Percentiles rank a stretch among this genome's conserved stretches.
phyloP scores from a whole-genome alignment of 1,140 invertebrate species.

The Neodiprion fabricii region DNA sequence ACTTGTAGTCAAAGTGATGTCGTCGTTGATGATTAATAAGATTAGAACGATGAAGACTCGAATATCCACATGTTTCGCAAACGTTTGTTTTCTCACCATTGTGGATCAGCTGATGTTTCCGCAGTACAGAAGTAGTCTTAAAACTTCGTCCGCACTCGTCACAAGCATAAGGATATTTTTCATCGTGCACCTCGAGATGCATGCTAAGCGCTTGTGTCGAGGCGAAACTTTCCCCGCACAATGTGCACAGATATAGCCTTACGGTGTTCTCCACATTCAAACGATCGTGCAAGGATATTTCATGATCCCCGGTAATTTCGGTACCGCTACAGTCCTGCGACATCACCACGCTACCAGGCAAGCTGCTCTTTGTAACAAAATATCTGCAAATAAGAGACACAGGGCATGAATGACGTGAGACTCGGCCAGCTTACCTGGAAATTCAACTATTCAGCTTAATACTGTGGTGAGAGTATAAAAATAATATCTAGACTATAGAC shows the following conservation, averaged over 20 bases:
- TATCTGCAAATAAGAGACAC: slow-evolving; percentile 60
- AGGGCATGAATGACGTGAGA: slow-evolving; percentile 33
- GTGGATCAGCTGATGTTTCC: slow-evolving; percentile 45
- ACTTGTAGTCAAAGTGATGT: slow-evolving; percentile 56
- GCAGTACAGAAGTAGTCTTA: slow-evolving; percentile 33
- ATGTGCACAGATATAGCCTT: slow-evolving; percentile 38
- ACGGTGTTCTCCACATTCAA: slow-evolving; percentile 27
- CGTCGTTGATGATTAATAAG: slow-evolving; percentile 49
- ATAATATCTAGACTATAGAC: too few relatives aligned
- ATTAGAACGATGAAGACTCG: slow-evolving; percentile 46
- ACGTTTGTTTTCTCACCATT: slow-evolving; percentile 36
- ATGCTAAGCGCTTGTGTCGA: slow-evolving; percentile 50
- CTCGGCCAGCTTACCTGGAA: neutral
- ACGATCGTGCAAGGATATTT: slow-evolving; percentile 37
- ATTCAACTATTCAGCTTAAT: too few relatives aligned
- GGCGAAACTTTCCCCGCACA: slow-evolving; percentile 56
- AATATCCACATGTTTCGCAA: slow-evolving; percentile 53
- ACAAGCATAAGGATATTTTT: slow-evolving; percentile 39
- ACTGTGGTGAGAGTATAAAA: too few relatives aligned
- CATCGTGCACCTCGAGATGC: slow-evolving; percentile 37
- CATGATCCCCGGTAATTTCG: slow-evolving; percentile 24
- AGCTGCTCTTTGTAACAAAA: slow-evolving; percentile 50
- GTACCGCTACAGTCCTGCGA: slow-evolving; percentile 42
- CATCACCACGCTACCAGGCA: slow-evolving; percentile 38
- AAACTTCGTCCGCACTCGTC: slow-evolving; percentile 53